Conservation (phyloP, 1,140 invertebrate species). For the Hestina assimilis region DNA sequence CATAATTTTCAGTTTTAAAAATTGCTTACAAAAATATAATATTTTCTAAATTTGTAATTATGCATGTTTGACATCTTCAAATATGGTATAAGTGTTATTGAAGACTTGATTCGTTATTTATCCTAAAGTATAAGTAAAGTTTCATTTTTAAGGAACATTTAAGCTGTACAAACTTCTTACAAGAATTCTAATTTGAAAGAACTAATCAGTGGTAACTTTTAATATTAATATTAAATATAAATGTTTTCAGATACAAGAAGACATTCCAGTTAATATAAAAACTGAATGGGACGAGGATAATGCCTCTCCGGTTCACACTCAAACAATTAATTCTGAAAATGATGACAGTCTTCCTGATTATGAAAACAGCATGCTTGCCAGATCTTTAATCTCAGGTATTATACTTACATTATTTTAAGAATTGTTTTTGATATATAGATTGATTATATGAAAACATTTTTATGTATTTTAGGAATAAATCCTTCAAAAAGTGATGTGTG, state of each 20-base stretch:
- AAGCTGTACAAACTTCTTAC: too few relatives aligned
- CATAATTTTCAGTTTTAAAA: too few relatives aligned
- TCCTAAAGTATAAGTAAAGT: too few relatives aligned
- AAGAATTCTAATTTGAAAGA: too few relatives aligned
- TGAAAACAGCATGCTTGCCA: slow-evolving; percentile 77
- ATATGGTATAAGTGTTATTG: too few relatives aligned
- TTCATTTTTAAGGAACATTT: too few relatives aligned
- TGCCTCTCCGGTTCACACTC: slow-evolving; percentile 40
- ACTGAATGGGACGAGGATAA: slow-evolving; percentile 62
- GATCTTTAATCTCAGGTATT: slow-evolving; percentile 74
- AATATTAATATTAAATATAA: background rate
- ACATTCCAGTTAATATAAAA: slow-evolving; percentile 62
- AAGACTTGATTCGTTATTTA: too few relatives aligned
- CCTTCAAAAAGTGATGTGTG: slow-evolving; percentile 60
- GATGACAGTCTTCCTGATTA: slow-evolving; percentile 71
- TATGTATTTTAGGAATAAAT: slow-evolving; percentile 60
- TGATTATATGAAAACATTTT: background rate
- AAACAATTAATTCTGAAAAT: slow-evolving; percentile 52
- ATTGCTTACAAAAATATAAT: too few relatives aligned
- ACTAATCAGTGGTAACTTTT: background rate
- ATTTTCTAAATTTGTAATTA: too few relatives aligned
- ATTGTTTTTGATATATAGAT: background rate
- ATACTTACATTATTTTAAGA: too few relatives aligned
- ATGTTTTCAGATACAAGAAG: slow-evolving; percentile 32
- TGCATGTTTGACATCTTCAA: too few relatives aligned